Percentiles rank a stretch among this genome's conserved stretches.
These are phyloP conservation scores for Chelmon rostratus DNA, from an alignment of 2,797 vertebrate genomes.

Conservation along the genomic window DNA sequence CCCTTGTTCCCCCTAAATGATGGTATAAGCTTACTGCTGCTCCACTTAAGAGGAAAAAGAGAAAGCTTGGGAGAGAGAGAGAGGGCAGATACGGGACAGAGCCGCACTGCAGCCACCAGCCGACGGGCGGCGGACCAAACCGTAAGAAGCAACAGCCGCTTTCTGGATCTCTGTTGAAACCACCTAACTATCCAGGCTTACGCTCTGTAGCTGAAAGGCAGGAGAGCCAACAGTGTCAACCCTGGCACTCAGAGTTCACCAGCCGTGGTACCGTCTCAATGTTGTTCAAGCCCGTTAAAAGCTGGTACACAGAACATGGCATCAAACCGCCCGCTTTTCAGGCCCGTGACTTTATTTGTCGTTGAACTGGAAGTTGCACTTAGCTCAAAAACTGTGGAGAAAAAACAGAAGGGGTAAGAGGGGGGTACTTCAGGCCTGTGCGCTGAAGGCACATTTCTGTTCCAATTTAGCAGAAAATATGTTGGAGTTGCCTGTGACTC, in stretches of 20 bases:
- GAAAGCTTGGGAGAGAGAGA: conserved; percentile 49
- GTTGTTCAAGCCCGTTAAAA: conserved; percentile 72
- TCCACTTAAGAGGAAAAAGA: conserved; percentile 61
- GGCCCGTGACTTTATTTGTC: conserved; percentile 77
- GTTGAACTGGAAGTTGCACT: conserved; percentile 80
- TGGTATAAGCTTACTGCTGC: conserved; percentile 71
- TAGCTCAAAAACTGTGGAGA: conserved; percentile 65
- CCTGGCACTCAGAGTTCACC: conserved; percentile 63
- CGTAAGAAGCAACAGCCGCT: conserved; percentile 45
- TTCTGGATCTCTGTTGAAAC: conserved; percentile 70
- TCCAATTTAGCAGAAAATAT: conserved; percentile 86
- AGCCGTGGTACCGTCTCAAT: conserved; percentile 55
- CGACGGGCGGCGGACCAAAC: conserved; percentile 47
- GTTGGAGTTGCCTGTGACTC: conserved; percentile 77
- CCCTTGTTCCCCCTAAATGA: conserved; percentile 68
- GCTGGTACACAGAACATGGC: conserved; percentile 74
- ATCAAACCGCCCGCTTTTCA: conserved; percentile 70
- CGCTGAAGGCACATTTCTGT: conserved; percentile 79
- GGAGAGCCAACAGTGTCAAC: conserved; percentile 55
- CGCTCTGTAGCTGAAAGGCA: conserved; percentile 31
- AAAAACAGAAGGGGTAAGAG: conserved; percentile 59
- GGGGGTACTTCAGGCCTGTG: conserved; percentile 52
- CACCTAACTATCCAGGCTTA: conserved; percentile 51
- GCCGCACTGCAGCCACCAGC: conserved; percentile 43
- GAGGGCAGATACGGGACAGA: conserved; percentile 68